Evolutionary conservation across 1,140 invertebrate species (phyloP).

Genomic region (honey bee (Apis mellifera)): Amel_HAv3.1 CM009937.2:8791001-8791500

Average conservation of each 20-base stretch:
- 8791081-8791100: slow-evolving; percentile 88
- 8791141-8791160: neutral
- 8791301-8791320: neutral
- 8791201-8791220: too few relatives aligned
- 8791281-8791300: neutral
- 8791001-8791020: slow-evolving; percentile 92
- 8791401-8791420: slow-evolving; percentile 86
- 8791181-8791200: too few relatives aligned
- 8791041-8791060: slow-evolving; percentile 89
- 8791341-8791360: neutral
- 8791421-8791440: slow-evolving; percentile 82
- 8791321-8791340: neutral
- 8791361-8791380: slow-evolving; percentile 90
- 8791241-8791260: too few relatives aligned
- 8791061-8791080: slow-evolving; percentile 88
- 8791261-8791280: too few relatives aligned
- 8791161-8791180: neutral
- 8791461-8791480: slow-evolving; percentile 90
- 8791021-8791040: slow-evolving; percentile 86
- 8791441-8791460: slow-evolving; percentile 85
- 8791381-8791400: slow-evolving; percentile 91
- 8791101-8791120: slow-evolving; percentile 85
- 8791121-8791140: neutral
- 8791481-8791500: slow-evolving; percentile 92
- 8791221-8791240: too few relatives aligned